These are phyloP conservation scores for Garrulus glandarius DNA, from an alignment of 2,797 vertebrate genomes.

Conservation along the genomic window DNA sequence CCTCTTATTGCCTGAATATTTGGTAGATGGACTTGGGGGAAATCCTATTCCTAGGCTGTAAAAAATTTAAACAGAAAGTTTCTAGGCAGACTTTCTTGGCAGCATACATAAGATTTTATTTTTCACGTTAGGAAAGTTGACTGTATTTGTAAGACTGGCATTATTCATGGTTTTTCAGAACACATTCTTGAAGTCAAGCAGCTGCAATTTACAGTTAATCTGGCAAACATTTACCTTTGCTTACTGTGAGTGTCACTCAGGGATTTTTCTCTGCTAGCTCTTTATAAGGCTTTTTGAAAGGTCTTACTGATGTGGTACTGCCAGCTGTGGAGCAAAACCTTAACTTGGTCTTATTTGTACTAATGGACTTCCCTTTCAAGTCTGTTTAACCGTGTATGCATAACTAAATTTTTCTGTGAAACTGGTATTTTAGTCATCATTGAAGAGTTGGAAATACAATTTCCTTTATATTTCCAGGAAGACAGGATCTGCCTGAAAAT, in stretches of 20 bases:
- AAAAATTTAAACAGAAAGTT: not conserved
- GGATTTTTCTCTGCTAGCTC: not conserved
- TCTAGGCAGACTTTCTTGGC: not conserved
- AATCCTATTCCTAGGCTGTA: not conserved
- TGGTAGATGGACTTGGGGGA: not conserved
- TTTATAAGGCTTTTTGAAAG: not conserved
- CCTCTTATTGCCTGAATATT: not conserved
- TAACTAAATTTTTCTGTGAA: not conserved
- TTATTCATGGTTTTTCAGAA: constrained; percentile 19
- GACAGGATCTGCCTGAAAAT: not conserved
- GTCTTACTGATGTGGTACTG: not conserved
- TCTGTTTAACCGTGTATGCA: not conserved
- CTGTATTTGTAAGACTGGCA: constrained; percentile 19
- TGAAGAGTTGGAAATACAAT: not conserved
- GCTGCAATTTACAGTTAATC: not conserved
- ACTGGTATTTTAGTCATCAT: not conserved
- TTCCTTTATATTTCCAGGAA: not conserved
- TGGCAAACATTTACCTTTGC: not conserved
- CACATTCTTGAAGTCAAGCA: not conserved
- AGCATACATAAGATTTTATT: not conserved
- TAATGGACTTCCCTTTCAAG: not conserved
- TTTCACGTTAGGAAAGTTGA: not conserved
- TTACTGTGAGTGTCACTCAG: not conserved
- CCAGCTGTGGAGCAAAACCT: not conserved
- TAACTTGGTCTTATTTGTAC: not conserved